Percentiles rank a stretch among this genome's conserved stretches.
Conservation (phyloP, 2,113 vertebrate species). For the Dromas ardeola region DNA sequence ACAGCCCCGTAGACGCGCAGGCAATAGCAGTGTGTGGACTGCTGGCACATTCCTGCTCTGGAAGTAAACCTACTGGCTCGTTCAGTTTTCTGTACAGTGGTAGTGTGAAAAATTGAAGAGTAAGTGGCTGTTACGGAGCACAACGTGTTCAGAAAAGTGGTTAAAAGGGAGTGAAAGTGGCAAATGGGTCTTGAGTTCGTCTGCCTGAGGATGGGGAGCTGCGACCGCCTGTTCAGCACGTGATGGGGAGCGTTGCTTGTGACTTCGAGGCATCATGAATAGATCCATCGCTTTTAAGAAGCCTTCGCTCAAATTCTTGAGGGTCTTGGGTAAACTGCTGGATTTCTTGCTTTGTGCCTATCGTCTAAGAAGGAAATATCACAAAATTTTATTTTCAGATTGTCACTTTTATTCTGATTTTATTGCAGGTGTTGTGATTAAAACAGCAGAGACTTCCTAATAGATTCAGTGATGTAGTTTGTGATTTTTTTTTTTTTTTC, state of each 20-base stretch:
- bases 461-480: neutral
- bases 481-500: neutral
- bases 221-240: neutral
- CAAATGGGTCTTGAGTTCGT: neutral
- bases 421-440: neutral
- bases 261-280: neutral
- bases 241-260: fast-evolving
- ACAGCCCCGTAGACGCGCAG: fast-evolving
- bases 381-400: fast-evolving
- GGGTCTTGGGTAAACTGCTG: neutral
- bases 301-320: neutral
- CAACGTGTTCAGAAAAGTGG: fast-evolving
- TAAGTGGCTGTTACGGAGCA: neutral
- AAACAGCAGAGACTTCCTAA: neutral
- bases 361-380: neutral
- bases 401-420: fast-evolving
- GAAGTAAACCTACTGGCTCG: fast-evolving
- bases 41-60: fast-evolving
- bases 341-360: neutral
- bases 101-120: neutral
- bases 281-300: neutral
- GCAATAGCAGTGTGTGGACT: neutral
- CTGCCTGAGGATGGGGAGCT: neutral
- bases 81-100: neutral
- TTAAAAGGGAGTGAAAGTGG: neutral